Evolutionary conservation across 2,797 vertebrate genomes (phyloP), one percentile per base, ranked within the genome.

Genomic region (Vespertilio murinus): DNA sequence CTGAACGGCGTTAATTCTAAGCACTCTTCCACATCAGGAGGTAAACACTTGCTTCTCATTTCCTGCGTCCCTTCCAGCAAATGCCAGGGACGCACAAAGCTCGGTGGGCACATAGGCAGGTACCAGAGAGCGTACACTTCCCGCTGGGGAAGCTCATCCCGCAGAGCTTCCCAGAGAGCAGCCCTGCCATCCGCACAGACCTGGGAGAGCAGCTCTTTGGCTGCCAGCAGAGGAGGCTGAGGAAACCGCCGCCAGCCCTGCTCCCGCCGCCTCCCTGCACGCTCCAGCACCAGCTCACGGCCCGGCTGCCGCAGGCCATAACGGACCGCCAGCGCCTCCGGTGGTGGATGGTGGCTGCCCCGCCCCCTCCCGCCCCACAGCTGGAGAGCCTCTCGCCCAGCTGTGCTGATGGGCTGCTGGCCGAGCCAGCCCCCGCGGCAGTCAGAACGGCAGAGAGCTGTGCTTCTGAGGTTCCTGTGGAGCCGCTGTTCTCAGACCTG

Each of bases 291-390:
- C 56, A 47, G n/a, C 89, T 54, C 4, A 33, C 8, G 0, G 2
- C 3, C 42, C 25, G 3, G 4, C 20, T 5, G 16, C 74, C 40
- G 8, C 11, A 6, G 17, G 67, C 30, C 2, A 0, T 5, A 18
- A 6, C 35, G 4, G 3, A 18, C 7, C 4, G 52, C 42, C 45
- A 45, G 35, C 30, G 42, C 52, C 30, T 12, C 45, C 54, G 52
- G 7, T 20, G 5, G 3, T 13, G 38, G 33, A 9, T 20, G 5
- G 3, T 13, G 38, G 33, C 56, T 35, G 18, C 23, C 8, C 17
- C 47, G 28, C n/a, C 40, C 12, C 8, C 20, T 0, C 3, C n/a
- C n/a, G 1, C 1, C 8, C 22, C 42, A 22, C 35, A 35, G 22
- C 54, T 14, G 35, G 30, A 40, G 40, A 14, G 22, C 65, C 9